phyloP scores from a whole-genome alignment of 2,113 vertebrate species.

The Dendrocopos noguchii region DNA sequence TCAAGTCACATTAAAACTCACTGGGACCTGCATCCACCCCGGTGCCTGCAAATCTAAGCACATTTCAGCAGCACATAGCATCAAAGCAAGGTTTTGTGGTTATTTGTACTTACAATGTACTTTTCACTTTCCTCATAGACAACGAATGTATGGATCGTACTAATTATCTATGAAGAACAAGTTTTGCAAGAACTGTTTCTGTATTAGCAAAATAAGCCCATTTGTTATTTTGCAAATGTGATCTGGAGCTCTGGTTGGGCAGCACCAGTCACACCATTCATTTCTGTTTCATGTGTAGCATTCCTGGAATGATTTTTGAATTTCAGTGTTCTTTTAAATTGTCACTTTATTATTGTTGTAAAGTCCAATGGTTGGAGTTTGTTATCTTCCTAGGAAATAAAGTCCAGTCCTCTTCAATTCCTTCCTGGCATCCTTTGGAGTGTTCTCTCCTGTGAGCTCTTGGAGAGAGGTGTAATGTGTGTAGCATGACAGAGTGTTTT shows the following conservation, averaged over 20 bases:
- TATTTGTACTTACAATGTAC: background rate
- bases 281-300: background rate
- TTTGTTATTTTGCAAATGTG: background rate
- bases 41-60: background rate
- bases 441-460: background rate
- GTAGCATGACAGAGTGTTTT: background rate
- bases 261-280: background rate
- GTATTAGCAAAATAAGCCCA: background rate
- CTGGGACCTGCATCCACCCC: background rate
- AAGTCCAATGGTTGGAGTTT: background rate
- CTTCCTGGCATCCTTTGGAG: background rate
- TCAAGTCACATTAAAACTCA: background rate
- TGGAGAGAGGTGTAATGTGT: background rate
- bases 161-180: background rate
- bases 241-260: background rate
- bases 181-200: background rate
- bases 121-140: background rate
- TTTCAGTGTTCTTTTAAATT: background rate
- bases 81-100: conserved; percentile 8
- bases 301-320: background rate
- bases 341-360: background rate
- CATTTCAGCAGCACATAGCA: background rate
- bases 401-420: background rate
- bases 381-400: background rate
- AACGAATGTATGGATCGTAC: background rate